phyloP scores from a whole-genome alignment of 2,888 invertebrate species.

The Dascillus cervinus region DNA sequence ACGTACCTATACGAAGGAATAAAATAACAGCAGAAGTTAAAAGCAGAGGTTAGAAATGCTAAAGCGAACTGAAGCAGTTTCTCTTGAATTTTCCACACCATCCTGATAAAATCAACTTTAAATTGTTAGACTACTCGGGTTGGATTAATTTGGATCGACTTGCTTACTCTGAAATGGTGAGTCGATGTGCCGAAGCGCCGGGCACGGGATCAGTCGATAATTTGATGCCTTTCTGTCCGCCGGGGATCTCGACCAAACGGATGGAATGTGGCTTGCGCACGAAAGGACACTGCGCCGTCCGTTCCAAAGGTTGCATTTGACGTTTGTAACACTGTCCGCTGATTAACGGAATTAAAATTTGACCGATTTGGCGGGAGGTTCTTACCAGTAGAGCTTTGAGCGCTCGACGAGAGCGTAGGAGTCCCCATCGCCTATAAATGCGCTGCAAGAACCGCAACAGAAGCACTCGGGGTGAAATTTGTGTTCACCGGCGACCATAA shows the following conservation, averaged over 20 bases:
- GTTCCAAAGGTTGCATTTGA: slow-evolving; percentile 56
- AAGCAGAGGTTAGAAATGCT: slow-evolving; percentile 62
- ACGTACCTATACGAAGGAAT: slow-evolving; percentile 57
- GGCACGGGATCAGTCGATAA: slow-evolving; percentile 50
- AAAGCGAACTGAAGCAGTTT: slow-evolving; percentile 62
- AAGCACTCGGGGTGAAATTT: slow-evolving; percentile 96
- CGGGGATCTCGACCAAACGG: slow-evolving; percentile 74
- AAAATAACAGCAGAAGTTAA: slow-evolving; percentile 62
- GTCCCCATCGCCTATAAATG: slow-evolving; percentile 86
- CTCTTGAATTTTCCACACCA: slow-evolving; percentile 58
- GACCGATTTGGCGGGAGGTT: neutral
- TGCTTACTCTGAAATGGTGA: slow-evolving; percentile 68
- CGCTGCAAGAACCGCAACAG: slow-evolving; percentile 71
- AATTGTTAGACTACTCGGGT: neutral
- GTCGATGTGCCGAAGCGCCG: slow-evolving; percentile 50
- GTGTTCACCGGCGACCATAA: slow-evolving; percentile 92
- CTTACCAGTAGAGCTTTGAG: slow-evolving; percentile 78
- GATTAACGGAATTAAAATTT: slow-evolving; percentile 19
- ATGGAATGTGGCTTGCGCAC: slow-evolving; percentile 69
- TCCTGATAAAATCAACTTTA: slow-evolving; percentile 35
- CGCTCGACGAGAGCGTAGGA: slow-evolving; percentile 88
- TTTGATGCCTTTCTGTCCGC: slow-evolving; percentile 56
- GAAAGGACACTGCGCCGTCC: slow-evolving; percentile 42
- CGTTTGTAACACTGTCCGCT: slow-evolving; percentile 72
- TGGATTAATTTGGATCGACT: too few species aligned